phyloP scores from a whole-genome alignment of 2,797 vertebrate genomes.

The Poeciliopsis presidionis region DNA sequence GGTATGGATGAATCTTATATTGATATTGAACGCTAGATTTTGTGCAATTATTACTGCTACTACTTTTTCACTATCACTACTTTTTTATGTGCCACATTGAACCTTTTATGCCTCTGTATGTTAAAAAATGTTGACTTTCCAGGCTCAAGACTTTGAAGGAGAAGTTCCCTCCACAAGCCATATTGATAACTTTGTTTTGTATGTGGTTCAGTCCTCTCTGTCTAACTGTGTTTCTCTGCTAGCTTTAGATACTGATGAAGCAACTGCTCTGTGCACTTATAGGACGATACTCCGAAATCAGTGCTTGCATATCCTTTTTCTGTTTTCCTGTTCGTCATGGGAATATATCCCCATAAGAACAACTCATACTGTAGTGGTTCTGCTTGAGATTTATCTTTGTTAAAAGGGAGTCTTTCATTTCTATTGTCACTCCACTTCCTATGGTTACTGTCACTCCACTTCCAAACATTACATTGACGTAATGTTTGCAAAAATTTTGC shows the following conservation, averaged over 20 bases:
- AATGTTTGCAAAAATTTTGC: not conserved
- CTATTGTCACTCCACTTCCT: not conserved
- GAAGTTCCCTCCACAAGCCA: not conserved
- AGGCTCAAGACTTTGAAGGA: not conserved
- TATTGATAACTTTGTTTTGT: not conserved
- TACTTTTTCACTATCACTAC: not conserved
- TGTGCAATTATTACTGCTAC: not conserved
- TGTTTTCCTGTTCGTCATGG: not conserved
- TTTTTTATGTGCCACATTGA: not conserved
- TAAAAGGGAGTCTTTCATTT: not conserved
- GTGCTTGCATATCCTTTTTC: not conserved
- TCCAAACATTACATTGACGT: too few relatives aligned
- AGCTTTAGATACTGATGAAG: not conserved
- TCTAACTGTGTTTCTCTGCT: not conserved
- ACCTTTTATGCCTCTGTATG: not conserved
- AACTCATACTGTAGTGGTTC: not conserved
- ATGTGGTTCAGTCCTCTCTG: not conserved
- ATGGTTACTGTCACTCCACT: not conserved
- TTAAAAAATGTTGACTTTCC: not conserved
- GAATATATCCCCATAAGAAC: not conserved
- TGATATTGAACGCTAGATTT: not conserved
- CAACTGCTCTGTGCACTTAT: not conserved
- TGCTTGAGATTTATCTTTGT: not conserved
- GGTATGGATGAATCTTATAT: too few relatives aligned
- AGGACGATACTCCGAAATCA: not conserved